Base-by-base conservation (phyloP, 2,888 invertebrate genomes). In the Parasteatoda lunata region DNA sequence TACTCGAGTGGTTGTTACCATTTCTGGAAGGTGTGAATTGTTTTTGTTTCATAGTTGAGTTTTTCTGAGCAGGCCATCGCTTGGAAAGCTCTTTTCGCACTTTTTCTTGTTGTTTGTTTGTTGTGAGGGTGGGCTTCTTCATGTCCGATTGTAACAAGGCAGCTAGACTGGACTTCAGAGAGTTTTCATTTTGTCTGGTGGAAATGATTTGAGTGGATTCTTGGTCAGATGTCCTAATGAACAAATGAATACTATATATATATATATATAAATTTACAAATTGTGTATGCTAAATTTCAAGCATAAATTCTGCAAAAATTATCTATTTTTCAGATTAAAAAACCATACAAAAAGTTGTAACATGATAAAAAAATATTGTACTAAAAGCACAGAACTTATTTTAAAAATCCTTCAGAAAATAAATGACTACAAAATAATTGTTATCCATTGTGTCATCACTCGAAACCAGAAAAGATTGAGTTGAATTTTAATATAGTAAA, bases 81-180 rank as follows among this genome's bases (percentile, higher is more conserved):
- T 82, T 87, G 45, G 68, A 69, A 30, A 64, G 15, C 0, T 84
- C 84, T 48, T 65, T 77, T 15, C 78, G 78, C 8, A 52, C 52
- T 5, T 68, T 72, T 30, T 79, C 64, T 45, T 79, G 69, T 15
- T 69, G 72, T 71, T 69, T 72, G 51, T 73, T 81, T 51, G 45
- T 69, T n/a, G 13, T 64, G 30, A 65, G 77, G n/a, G 13, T 64
- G 30, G 7, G 64, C 79, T 83, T 88, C 64, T 82, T 84, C 15
- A 84, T 48, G 70, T 88, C 88, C 45, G 88, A 88, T 59, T 88
- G 88, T 48, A 88, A 70, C 69, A 88, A 73, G 47, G 88, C 84
- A 65, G 88, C 88, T 59, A 88, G 54, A 54, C 88, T 88, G 48
- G 88, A 88, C 70, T 84, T 79, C n/a, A 83, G 64, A 5, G 71